These are phyloP conservation scores for Spinus pinus DNA, from an alignment of 2,797 vertebrate species.

Conservation along the genomic window DNA sequence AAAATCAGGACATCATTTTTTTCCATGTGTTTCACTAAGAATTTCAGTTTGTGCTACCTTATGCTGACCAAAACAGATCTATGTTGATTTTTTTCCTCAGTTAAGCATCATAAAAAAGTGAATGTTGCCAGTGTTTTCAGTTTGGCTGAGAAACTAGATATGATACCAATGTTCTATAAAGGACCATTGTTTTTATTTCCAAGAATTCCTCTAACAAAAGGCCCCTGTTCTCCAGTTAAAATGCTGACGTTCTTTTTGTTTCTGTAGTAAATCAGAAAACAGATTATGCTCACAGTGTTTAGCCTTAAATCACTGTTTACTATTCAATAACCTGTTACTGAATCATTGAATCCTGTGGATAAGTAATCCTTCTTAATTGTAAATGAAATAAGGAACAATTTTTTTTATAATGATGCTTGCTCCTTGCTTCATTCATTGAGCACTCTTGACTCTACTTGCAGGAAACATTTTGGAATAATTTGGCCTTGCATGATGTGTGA, in stretches of 20 bases:
- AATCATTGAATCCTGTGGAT: background rate
- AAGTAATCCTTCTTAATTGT: background rate
- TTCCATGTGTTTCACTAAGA: background rate
- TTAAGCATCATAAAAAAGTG: background rate
- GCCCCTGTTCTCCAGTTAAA: background rate
- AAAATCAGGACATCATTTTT: background rate
- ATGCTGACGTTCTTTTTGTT: background rate
- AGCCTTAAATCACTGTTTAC: background rate
- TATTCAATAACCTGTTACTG: background rate
- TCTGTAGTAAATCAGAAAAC: background rate
- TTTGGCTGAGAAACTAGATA: background rate
- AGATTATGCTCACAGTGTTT: background rate
- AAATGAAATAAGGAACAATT: background rate
- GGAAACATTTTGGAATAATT: background rate
- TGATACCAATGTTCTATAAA: background rate
- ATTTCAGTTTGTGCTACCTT: background rate
- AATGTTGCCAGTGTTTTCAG: background rate
- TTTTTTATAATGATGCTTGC: background rate
- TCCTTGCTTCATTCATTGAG: background rate
- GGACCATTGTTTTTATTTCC: background rate
- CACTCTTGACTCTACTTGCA: background rate
- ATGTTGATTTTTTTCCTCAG: background rate
- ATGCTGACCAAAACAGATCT: background rate
- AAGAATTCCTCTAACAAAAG: background rate
- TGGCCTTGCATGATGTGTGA: background rate